Conservation (phyloP, 2,113 vertebrate genomes). For the Toxotes jaculatrix region DNA sequence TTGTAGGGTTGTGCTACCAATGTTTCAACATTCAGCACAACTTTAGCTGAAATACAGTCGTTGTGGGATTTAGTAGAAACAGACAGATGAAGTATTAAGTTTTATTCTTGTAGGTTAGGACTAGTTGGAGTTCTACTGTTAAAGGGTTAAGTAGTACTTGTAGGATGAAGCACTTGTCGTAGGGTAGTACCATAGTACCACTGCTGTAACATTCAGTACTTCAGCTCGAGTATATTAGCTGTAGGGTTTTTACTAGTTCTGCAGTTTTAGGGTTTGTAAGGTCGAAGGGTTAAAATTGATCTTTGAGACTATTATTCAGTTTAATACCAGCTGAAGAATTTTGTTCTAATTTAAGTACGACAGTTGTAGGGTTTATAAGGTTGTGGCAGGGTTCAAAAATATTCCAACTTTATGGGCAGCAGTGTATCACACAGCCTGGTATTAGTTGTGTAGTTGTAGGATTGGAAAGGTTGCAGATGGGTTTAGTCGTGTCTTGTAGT, state of each 20-base stretch:
- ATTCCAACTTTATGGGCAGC: too few relatives aligned
- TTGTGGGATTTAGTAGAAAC: neutral
- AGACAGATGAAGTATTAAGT: too few relatives aligned
- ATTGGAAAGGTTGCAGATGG: neutral
- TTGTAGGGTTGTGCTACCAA: neutral
- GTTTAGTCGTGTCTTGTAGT: neutral
- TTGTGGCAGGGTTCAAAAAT: neutral
- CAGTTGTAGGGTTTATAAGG: neutral
- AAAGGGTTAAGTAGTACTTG: neutral
- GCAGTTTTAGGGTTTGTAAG: too few relatives aligned
- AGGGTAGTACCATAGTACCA: too few relatives aligned
- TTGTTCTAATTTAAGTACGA: neutral
- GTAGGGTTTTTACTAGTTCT: neutral
- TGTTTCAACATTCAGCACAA: slow-evolving; percentile 1
- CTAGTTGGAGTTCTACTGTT: neutral
- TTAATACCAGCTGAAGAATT: neutral
- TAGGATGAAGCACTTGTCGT: too few relatives aligned
- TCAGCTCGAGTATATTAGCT: too few relatives aligned
- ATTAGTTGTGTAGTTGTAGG: neutral
- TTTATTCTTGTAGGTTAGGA: too few relatives aligned
- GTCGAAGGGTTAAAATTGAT: neutral
- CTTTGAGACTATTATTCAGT: too few relatives aligned
- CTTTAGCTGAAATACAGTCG: neutral
- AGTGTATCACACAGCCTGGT: neutral
- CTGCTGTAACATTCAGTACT: too few relatives aligned